phyloP scores from a whole-genome alignment of 2,113 vertebrate species.

The Rattus norvegicus region GRCr8 NC_086031.1:45249001-45249500 shows the following conservation, averaged over 20 bases:
- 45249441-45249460: background rate
- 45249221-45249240: background rate
- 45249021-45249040: too few species aligned
- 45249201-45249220: background rate
- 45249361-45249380: background rate
- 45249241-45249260: background rate
- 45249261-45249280: background rate
- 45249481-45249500: conserved; percentile 63
- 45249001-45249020: too few species aligned
- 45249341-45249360: background rate
- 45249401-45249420: background rate
- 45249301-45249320: background rate
- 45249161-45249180: too few species aligned
- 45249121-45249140: too few species aligned
- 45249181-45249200: too few species aligned
- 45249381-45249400: background rate
- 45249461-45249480: conserved; percentile 52
- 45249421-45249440: background rate
- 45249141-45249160: too few species aligned
- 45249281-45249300: fast-evolving
- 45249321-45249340: background rate
- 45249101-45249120: too few species aligned
- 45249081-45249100: too few species aligned
- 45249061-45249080: too few species aligned
- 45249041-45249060: too few species aligned